phyloP scores from a whole-genome alignment of 2,888 invertebrate species.

The Colostygia pectinataria region DNA sequence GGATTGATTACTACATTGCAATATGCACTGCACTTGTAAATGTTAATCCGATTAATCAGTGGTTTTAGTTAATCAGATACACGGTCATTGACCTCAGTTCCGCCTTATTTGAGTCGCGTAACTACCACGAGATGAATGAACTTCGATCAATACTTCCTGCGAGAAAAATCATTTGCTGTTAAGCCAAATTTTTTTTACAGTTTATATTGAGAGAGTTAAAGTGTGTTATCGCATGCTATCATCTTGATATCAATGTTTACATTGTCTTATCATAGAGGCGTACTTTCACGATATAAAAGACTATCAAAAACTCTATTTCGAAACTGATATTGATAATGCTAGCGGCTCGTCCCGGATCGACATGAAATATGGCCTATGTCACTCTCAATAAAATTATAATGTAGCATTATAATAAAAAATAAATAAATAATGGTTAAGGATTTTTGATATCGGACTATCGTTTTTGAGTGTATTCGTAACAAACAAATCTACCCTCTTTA shows the following conservation, averaged over 20 bases:
- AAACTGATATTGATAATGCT: too few species aligned
- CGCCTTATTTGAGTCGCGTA: slow-evolving; percentile 7
- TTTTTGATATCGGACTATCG: too few species aligned
- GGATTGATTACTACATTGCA: background rate
- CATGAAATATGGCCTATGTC: too few species aligned
- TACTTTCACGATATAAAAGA: slow-evolving; percentile 1
- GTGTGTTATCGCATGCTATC: slow-evolving; percentile 4
- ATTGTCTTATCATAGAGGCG: slow-evolving; percentile 7
- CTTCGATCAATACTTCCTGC: slow-evolving; percentile 16
- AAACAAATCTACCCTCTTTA: too few species aligned
- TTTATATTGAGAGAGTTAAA: background rate
- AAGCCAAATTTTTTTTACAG: slow-evolving; percentile 2
- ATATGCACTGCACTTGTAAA: slow-evolving; percentile 2
- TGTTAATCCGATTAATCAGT: slow-evolving; percentile 8
- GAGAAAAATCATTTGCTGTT: background rate
- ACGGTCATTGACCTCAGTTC: slow-evolving; percentile 22
- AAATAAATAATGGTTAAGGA: too few species aligned
- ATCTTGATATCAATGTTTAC: slow-evolving; percentile 21
- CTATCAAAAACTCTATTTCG: background rate
- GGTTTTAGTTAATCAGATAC: slow-evolving; percentile 17
- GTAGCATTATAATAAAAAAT: too few species aligned
- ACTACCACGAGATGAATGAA: slow-evolving; percentile 19
- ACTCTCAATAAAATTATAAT: too few species aligned
- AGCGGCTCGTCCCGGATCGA: too few species aligned
- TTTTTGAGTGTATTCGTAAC: too few species aligned